Evolutionary conservation across 2,888 invertebrate genomes (phyloP), one percentile per base, ranked within the genome.

Genomic region (Ecliptopera silaceata): DNA sequence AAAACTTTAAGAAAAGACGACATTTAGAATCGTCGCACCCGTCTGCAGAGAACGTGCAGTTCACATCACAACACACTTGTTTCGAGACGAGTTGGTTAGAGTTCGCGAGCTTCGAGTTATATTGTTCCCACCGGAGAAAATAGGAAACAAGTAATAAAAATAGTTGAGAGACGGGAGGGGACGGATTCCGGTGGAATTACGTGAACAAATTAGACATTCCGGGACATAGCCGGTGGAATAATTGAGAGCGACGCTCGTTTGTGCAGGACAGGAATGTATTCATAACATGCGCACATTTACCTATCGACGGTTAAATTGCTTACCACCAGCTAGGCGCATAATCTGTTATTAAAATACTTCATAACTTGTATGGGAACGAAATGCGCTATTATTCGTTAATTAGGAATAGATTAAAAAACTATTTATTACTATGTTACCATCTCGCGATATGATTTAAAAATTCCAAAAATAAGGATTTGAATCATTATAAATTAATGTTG

Each of bases 171-270:
- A 79, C 82, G 84, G 82, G 83, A 77, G 71, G 83, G 86, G 86
- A 86, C 84, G 75, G 82, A 90, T 89, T 88, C 88, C 88, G 74
- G 73, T 79, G 82, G 82, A 88, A 90, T 90, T 88, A 90, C 90
- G 91, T 90, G 90, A 88, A 86, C 86, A 89, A 89, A 89, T 90
- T 88, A 89, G 84, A 88, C 88, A 89, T 90, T 90, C 90, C 88
- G 72, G 86, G 79, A 83, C 85, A 88, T 84, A 82, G 82, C 79
- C 74, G 75, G 77, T 74, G 80, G 80, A 85, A 83, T 89, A 87
- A 87, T 87, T 86, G 85, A 80, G 81, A 76, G 77, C 77, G 80
- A 79, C 73, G 72, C 73, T 73, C 77, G 75, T 78, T 79, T 77
- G 77, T 55, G 17, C 50, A 46, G 41, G 54, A 71, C 71, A 50